These are phyloP conservation scores for Sitobion miscanthi DNA, from an alignment of 1,140 invertebrate genomes.

Conservation along the genomic window DNA sequence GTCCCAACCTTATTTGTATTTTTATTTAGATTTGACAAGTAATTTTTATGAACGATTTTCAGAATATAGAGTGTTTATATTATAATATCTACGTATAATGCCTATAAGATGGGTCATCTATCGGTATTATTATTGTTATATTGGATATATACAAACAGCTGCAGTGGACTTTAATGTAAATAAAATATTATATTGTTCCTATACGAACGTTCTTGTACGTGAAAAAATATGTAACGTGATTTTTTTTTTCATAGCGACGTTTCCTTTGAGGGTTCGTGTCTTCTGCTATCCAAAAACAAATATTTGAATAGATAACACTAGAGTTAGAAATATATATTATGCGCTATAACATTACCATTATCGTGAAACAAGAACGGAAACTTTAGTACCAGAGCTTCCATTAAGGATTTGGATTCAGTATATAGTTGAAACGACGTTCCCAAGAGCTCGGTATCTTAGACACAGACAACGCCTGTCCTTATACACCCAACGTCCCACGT, in stretches of 20 bases:
- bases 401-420: constrained; percentile 25
- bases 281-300: not conserved
- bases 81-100: too few relatives aligned
- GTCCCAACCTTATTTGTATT: too few relatives aligned
- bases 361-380: constrained; percentile 29
- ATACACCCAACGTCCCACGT: not conserved
- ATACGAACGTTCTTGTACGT: not conserved
- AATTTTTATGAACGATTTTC: too few relatives aligned
- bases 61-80: too few relatives aligned
- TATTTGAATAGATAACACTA: constrained; percentile 9
- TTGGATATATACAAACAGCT: not conserved
- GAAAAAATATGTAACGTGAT: not conserved
- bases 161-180: not conserved
- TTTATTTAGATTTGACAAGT: too few relatives aligned
- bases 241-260: not conserved
- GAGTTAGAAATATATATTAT: not conserved
- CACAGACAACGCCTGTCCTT: not conserved
- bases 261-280: not conserved
- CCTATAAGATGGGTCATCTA: not conserved
- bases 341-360: not conserved
- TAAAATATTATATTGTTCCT: not conserved
- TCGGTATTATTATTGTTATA: not conserved
- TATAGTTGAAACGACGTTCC: constrained; percentile 5
- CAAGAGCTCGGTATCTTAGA: constrained; percentile 32
- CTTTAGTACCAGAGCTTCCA: not conserved